Base-by-base conservation (phyloP, 1,140 invertebrate genomes). In the Lepidurus apus region DNA sequence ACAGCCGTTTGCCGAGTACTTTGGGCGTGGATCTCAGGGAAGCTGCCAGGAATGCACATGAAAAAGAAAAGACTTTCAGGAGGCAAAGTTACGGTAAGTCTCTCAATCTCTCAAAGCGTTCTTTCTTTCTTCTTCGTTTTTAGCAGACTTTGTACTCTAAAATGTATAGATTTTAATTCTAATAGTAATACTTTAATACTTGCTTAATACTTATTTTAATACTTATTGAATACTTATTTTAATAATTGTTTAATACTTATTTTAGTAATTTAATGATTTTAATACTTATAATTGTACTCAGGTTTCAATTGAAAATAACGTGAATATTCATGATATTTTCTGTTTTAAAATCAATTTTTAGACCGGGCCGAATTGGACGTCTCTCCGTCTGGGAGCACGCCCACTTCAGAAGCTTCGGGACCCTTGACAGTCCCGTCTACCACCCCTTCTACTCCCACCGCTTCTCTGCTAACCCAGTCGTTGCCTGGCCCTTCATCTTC, bases 351-450 rank as follows among this genome's bases (percentile, higher is more conserved):
- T 34, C 2, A 34, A 65, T 43, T n/a, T 82, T 45, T 78, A 81
- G 85, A 85, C 75, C 82, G 83, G 21, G 83, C 84, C 81, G 92
- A 94, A 83, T 94, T 94, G 93, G 93, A 95, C 82, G 93, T 94
- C 77, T 94, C 93, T 78, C 91, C 92, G n/a, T 91, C 91, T 80
- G 92, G 92, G 83, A 92, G 91, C 81, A 93, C 92, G 79, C 92
- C 92, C 45, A 93, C 91, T 65, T 92, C 91, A 42, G 82, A 83
- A 80, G 80, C 82, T 8, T 80, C 79, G 13, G 91, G 92, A 85
- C 76, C 80, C 34, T 79, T 80, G 53, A 81, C 80, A 24, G 45
- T 85, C 85, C 24, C 85, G 84, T 78, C 84, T 84, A 73, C 85
- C 84, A 83, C 81, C 78, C 76, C 79, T 79, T 78, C 80, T 79